Percentiles rank a stretch among this genome's conserved stretches.
phyloP scores from a whole-genome alignment of 2,888 invertebrate genomes.

The Seira ritae region DNA sequence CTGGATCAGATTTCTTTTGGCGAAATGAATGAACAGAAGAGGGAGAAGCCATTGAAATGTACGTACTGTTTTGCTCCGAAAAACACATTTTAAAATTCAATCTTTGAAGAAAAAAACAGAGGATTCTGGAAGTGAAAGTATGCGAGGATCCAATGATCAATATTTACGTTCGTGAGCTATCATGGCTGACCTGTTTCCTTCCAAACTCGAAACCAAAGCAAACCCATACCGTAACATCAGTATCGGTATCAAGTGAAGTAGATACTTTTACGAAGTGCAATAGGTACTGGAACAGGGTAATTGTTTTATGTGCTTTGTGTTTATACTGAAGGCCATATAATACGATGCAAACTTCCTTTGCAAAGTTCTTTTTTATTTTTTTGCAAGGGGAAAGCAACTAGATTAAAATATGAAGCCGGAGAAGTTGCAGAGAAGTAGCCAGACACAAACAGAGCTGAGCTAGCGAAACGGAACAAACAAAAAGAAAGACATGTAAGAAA shows the following conservation, averaged over 20 bases:
- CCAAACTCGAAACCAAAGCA: not conserved
- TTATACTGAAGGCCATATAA: not conserved
- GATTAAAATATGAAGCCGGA: constrained; percentile 45
- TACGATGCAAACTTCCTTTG: not conserved
- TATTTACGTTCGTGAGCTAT: constrained; percentile 36
- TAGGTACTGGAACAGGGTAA: not conserved
- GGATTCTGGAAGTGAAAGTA: constrained; percentile 11
- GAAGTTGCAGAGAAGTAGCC: too few species aligned
- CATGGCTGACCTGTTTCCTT: constrained; percentile 49
- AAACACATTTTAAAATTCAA: not conserved
- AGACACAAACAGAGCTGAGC: not conserved
- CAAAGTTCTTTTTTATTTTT: not conserved
- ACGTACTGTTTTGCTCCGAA: not conserved
- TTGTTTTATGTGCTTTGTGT: not conserved
- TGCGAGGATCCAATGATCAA: constrained; percentile 41
- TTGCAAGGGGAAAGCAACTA: constrained; percentile 20
- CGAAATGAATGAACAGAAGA: too few species aligned
- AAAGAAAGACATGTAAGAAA: not conserved
- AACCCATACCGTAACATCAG: too few species aligned
- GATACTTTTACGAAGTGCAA: not conserved
- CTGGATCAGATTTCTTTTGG: not conserved
- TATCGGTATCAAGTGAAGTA: too few species aligned
- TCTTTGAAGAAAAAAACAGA: not conserved
- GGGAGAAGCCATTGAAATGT: too few species aligned
- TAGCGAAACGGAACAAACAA: constrained; percentile 17